A percentile compares a stretch with the other conserved stretches of the same genome.
Evolutionary conservation across 2,888 invertebrate species (phyloP).

Genomic region (Drosophila pegasa): DNA sequence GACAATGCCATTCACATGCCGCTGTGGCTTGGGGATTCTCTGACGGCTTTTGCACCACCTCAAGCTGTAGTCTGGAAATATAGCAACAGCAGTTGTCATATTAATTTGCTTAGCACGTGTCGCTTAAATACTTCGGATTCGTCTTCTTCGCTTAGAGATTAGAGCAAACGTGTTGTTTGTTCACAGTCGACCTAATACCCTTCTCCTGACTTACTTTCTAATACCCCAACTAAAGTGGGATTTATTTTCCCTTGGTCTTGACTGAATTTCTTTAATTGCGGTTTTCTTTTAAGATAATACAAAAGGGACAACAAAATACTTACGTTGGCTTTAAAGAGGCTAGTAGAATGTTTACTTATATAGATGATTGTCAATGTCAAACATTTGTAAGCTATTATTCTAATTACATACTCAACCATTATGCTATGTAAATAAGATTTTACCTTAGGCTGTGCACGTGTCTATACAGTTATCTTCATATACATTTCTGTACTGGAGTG

Average conservation of each 20-base stretch:
- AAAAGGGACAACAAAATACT: neutral
- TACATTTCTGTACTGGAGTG: neutral
- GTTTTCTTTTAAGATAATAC: neutral
- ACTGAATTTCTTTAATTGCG: neutral
- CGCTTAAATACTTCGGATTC: slow-evolving; percentile 46
- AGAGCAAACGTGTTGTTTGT: slow-evolving; percentile 44
- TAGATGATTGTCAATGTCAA: too few species aligned
- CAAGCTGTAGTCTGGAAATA: neutral
- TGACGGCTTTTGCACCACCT: slow-evolving; percentile 7
- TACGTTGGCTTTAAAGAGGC: neutral
- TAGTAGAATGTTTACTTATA: neutral
- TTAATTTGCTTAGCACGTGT: slow-evolving; percentile 73
- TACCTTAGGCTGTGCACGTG: neutral
- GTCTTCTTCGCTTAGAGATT: slow-evolving; percentile 59
- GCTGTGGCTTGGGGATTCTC: slow-evolving; percentile 9
- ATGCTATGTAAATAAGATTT: neutral
- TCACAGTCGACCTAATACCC: neutral
- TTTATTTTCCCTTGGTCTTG: neutral
- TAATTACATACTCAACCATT: neutral
- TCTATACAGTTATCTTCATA: neutral
- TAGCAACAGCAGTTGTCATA: slow-evolving; percentile 36
- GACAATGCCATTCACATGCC: slow-evolving; percentile 39
- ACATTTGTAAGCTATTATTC: neutral
- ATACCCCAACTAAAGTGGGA: slow-evolving; percentile 1
- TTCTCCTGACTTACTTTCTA: neutral